phyloP scores from a whole-genome alignment of 2,888 invertebrate genomes.

The Limnephilus marmoratus region DNA sequence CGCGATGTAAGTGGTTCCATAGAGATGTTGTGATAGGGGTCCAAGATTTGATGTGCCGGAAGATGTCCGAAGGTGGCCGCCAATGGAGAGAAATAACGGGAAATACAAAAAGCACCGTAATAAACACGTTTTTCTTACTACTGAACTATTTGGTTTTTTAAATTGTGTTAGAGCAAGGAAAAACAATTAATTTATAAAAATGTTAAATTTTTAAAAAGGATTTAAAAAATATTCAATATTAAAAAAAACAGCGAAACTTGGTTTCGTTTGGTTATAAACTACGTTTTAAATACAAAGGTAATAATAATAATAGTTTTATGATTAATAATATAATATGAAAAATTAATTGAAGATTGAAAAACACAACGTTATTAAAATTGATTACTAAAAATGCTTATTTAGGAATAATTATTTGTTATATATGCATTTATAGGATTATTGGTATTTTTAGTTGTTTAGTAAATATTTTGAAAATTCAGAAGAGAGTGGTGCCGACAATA shows the following conservation, averaged over 20 bases:
- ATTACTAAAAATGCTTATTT: background rate
- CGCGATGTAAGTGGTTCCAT: background rate
- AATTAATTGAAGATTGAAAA: background rate
- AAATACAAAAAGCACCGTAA: slow-evolving; percentile 33
- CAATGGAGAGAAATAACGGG: background rate
- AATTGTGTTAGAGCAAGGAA: background rate
- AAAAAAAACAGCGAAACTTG: background rate
- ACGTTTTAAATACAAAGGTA: background rate
- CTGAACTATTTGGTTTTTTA: background rate
- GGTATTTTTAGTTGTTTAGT: background rate
- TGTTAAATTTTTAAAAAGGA: background rate
- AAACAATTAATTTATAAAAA: background rate
- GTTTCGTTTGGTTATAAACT: background rate
- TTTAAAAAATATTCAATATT: background rate
- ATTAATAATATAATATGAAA: background rate
- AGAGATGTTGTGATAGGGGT: background rate
- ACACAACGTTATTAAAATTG: background rate
- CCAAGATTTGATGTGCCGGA: background rate
- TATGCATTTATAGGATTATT: background rate
- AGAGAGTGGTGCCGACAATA: background rate
- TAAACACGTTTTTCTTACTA: slow-evolving; percentile 10
- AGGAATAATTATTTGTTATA: background rate
- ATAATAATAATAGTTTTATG: background rate
- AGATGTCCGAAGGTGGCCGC: slow-evolving; percentile 23
- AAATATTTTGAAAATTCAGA: background rate